Conservation (phyloP, 2,113 vertebrate genomes). For the Peromyscus polionotus region DNA sequence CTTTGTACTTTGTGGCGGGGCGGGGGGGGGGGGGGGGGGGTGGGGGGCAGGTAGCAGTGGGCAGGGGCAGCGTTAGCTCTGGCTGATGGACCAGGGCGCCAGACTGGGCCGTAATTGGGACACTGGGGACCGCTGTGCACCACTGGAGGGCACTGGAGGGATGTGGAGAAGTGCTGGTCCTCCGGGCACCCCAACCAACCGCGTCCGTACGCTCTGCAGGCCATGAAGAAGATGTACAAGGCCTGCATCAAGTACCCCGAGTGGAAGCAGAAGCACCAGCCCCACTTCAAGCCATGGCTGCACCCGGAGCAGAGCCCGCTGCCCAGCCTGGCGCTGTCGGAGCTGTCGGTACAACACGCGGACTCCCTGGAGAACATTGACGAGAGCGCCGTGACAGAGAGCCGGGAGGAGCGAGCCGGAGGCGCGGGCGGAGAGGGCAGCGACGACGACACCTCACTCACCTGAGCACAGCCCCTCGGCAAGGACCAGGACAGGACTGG, state of each 20-base stretch:
- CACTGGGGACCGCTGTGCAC: background rate
- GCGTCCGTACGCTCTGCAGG: slow-evolving; percentile 82
- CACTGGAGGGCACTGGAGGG: background rate
- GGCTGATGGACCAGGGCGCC: background rate
- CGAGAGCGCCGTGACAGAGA: slow-evolving; percentile 92
- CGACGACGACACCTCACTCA: slow-evolving; percentile 88
- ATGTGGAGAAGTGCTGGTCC: rapidly evolving
- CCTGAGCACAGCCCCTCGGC: slow-evolving; percentile 72
- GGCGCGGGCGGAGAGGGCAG: slow-evolving; percentile 90
- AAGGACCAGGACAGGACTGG: slow-evolving; percentile 49
- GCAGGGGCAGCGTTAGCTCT: background rate
- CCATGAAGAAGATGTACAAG: slow-evolving; percentile 96
- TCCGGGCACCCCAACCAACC: background rate
- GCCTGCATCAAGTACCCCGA: slow-evolving; percentile 94
- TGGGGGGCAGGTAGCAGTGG: background rate
- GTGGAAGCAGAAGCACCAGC: slow-evolving; percentile 95
- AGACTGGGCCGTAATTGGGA: background rate
- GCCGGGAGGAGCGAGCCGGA: slow-evolving; percentile 87
- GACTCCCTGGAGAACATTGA: slow-evolving; percentile 98
- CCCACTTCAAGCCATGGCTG: slow-evolving; percentile 94
- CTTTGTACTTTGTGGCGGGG: background rate
- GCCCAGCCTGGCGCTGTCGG: slow-evolving; percentile 90
- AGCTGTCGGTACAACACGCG: slow-evolving; percentile 94
- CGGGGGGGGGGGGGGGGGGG: background rate
- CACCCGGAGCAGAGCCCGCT: slow-evolving; percentile 95